These are phyloP conservation scores for Schizotus pectinicornis DNA, from an alignment of 2,888 invertebrate species.

Conservation along the genomic window DNA sequence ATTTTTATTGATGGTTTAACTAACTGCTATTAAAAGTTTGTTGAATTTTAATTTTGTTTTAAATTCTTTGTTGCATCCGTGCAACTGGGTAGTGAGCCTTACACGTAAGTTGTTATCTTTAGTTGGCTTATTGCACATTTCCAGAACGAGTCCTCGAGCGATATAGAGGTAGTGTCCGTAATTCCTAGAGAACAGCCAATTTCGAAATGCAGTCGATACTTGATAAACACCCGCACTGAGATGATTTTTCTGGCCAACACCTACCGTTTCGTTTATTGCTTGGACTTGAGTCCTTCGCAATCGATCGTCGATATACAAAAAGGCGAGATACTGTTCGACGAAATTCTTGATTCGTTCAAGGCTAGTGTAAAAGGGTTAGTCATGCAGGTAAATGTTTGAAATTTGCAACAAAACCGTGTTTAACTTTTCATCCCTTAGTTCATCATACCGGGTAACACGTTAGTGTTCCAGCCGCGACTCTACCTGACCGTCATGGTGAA, in stretches of 20 bases:
- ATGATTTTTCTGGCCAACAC: constrained; percentile 73
- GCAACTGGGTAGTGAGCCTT: no score
- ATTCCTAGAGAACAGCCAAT: constrained; percentile 62
- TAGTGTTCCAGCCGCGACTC: constrained; percentile 69
- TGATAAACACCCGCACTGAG: constrained; percentile 64
- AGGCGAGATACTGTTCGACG: constrained; percentile 68
- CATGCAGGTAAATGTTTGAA: constrained; percentile 59
- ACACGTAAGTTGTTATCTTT: constrained; percentile 3
- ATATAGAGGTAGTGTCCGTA: constrained; percentile 70
- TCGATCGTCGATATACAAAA: constrained; percentile 71
- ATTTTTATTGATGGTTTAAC: no score
- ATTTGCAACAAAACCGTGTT: background rate
- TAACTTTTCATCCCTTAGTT: constrained; percentile 62
- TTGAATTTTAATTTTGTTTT: no score
- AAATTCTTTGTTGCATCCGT: no score
- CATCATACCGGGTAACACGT: constrained; percentile 68
- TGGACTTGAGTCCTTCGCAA: constrained; percentile 80
- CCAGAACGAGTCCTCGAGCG: constrained; percentile 60
- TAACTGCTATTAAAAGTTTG: no score
- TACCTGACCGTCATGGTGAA: constrained; percentile 79
- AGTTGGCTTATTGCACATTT: constrained; percentile 34
- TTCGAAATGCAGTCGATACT: constrained; percentile 59
- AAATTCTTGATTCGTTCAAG: constrained; percentile 64
- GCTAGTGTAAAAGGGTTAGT: constrained; percentile 64
- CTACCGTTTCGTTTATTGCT: constrained; percentile 75